A percentile compares a stretch with the other conserved stretches of the same genome.
Evolutionary conservation across 2,888 invertebrate genomes (phyloP).

Genomic region (Elysia crispata): DNA sequence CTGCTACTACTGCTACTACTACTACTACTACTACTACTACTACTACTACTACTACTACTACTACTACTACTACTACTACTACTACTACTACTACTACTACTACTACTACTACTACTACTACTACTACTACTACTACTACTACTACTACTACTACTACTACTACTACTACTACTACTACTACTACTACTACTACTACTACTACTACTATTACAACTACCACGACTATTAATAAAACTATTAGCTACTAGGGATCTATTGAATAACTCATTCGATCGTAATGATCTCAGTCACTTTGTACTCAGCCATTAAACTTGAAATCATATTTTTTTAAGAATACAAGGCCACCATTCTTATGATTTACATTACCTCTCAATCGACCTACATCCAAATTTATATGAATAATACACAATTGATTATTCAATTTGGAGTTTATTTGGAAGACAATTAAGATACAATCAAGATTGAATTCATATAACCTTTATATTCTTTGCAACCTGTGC

Average conservation of each 20-base stretch:
- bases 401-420: too few relatives aligned
- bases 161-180: slow-evolving; percentile 26
- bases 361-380: too few relatives aligned
- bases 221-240: neutral
- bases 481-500: too few relatives aligned
- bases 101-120: too few relatives aligned
- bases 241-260: too few relatives aligned
- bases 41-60: slow-evolving; percentile 28
- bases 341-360: too few relatives aligned
- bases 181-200: slow-evolving; percentile 28
- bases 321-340: too few relatives aligned
- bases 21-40: slow-evolving; percentile 25
- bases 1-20: slow-evolving; percentile 1
- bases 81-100: slow-evolving; percentile 28
- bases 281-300: neutral
- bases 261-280: neutral
- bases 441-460: too few relatives aligned
- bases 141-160: neutral
- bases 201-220: slow-evolving; percentile 21
- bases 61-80: slow-evolving; percentile 26
- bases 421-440: too few relatives aligned
- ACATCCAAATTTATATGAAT: too few relatives aligned
- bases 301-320: too few relatives aligned
- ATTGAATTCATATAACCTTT: too few relatives aligned
- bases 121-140: neutral